These are phyloP conservation scores for Hypotaenidia philippensis DNA, from an alignment of 2,797 vertebrate genomes.

Conservation along the genomic window DNA sequence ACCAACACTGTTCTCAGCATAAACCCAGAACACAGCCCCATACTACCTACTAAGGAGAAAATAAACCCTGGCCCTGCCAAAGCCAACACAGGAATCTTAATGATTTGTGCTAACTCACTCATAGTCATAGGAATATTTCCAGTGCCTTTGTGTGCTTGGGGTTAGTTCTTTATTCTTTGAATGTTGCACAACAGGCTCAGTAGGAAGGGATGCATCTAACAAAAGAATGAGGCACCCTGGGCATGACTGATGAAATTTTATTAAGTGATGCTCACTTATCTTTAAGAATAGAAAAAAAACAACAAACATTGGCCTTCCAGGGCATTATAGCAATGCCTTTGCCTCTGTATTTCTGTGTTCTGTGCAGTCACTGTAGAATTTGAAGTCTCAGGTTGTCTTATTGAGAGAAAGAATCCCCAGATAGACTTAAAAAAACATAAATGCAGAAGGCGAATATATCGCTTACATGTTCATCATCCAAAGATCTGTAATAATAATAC, in stretches of 20 bases:
- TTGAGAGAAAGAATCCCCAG: not conserved
- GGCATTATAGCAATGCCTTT: not conserved
- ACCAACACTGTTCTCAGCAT: too few species aligned
- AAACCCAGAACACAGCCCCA: too few species aligned
- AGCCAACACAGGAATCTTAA: not conserved
- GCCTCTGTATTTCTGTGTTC: not conserved
- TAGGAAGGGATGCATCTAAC: not conserved
- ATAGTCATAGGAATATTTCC: not conserved
- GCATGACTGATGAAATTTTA: not conserved
- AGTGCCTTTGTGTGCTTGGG: rapidly evolving
- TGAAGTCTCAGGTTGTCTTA: not conserved
- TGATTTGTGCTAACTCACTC: not conserved
- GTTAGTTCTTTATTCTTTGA: not conserved
- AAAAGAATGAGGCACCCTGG: not conserved
- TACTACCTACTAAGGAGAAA: too few species aligned
- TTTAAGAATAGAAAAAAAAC: not conserved
- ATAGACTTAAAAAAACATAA: not conserved
- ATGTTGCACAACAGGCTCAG: not conserved
- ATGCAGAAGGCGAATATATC: not conserved
- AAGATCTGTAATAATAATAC: not conserved
- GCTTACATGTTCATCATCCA: not conserved
- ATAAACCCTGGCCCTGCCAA: too few species aligned
- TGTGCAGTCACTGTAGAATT: not conserved
- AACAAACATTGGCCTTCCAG: not conserved
- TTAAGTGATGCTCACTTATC: not conserved